Conservation (phyloP, 92 coral and sea anemone genomes). For the Epizoanthus scotinus region DNA sequence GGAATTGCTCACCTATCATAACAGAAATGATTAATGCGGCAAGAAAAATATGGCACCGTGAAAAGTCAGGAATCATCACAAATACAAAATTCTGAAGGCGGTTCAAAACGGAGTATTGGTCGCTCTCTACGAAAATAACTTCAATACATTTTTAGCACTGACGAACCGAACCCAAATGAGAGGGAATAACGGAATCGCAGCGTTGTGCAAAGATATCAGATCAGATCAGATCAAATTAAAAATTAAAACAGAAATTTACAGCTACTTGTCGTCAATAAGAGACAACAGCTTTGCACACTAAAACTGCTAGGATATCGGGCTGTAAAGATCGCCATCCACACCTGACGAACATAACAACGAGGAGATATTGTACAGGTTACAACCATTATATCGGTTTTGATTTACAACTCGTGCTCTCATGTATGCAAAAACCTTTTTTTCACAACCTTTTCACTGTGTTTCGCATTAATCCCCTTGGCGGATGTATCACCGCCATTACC, state of each 20-base stretch:
- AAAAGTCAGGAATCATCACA: background rate
- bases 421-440: background rate
- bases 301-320: background rate
- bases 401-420: background rate
- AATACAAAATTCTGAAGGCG: background rate
- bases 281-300: slow-evolving; percentile 12
- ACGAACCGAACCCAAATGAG: no score
- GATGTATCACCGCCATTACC: slow-evolving; percentile 3
- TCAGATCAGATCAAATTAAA: slow-evolving; percentile 30
- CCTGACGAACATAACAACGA: background rate
- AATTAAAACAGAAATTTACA: slow-evolving; percentile 28
- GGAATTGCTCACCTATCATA: background rate
- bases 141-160: no score
- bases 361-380: background rate
- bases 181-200: background rate
- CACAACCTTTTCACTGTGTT: background rate
- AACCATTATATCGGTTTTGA: background rate
- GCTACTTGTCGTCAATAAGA: slow-evolving; percentile 15
- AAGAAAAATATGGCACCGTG: background rate
- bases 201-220: background rate
- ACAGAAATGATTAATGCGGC: slow-evolving; percentile 3
- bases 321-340: background rate
- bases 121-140: background rate
- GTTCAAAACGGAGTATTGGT: background rate
- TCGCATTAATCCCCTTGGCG: background rate